Evolutionary conservation across 2,888 invertebrate genomes (phyloP), one percentile per base, ranked within the genome.

Genomic region (Rhyacophila evoluta): DNA sequence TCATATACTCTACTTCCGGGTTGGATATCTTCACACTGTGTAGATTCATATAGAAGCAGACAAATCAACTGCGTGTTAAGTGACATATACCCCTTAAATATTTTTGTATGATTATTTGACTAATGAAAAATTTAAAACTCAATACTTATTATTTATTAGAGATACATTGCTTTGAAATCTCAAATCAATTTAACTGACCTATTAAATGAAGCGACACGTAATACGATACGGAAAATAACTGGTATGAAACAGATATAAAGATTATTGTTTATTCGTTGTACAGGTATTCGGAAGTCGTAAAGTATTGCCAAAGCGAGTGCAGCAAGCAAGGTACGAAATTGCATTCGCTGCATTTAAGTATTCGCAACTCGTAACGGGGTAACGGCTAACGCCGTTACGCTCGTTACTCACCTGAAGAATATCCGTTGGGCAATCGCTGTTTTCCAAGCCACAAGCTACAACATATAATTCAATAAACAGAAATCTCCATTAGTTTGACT

Each of bases 331-430:
- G 37, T 38, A 72, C 36, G 15, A 72, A 72, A 38, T 38, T 36
- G 38, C 37, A 27, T 25, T 71, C 38, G 36, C 25, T 72, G 38
- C 72, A 25, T 72, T 72, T 72, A 38, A 12, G 38, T 72, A 72
- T 72, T 72, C 72, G 72, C 27, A 37, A 27, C 72, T 72, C 72
- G 72, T 38, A 72, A 72, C 72, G 72, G 38, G 37, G 37, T 15
- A 72, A 72, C 72, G 38, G 19, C 19, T 37, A 72, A 72, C 72
- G 36, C 36, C 72, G 72, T 27, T 72, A 37, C 72, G 72, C 28
- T 38, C 72, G 72, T 72, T 72, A 38, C 25, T 72, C 38, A 27
- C 37, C 36, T 27, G 27, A 38, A 72, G 38, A 37, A 38, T 72
- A 27, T 38, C 38, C 39, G 19, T 72, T 38, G 8, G 55, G 55